A percentile compares a stretch with the other conserved stretches of the same genome.
phyloP scores from a whole-genome alignment of 2,888 invertebrate genomes.

The Mesoligia furuncula region DNA sequence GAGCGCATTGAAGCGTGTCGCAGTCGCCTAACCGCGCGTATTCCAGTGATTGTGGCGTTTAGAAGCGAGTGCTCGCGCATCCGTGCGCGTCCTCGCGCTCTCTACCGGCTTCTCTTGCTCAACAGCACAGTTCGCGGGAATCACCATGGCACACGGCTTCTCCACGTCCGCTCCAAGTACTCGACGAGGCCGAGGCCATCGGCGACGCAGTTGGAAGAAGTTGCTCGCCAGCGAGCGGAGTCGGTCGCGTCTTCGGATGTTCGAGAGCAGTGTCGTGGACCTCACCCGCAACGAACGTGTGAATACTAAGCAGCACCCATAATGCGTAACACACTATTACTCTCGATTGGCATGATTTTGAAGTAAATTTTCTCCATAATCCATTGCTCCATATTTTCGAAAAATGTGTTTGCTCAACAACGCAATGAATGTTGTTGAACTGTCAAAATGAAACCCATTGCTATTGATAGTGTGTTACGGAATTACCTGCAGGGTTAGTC shows the following conservation, averaged over 20 bases:
- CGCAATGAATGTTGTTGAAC: too few relatives aligned
- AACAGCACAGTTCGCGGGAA: conserved; percentile 8
- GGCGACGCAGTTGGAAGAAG: background rate
- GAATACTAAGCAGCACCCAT: background rate
- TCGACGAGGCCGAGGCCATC: background rate
- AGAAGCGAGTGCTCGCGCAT: conserved; percentile 5
- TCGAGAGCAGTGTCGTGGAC: conserved; percentile 4
- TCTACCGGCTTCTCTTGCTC: conserved; percentile 20
- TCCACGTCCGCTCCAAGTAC: background rate
- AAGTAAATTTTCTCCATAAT: too few relatives aligned
- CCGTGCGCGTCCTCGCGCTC: background rate
- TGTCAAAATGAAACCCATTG: too few relatives aligned
- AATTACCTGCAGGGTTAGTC: conserved; percentile 8
- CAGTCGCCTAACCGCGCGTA: background rate
- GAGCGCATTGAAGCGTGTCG: background rate
- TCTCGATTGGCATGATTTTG: too few relatives aligned
- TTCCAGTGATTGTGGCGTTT: background rate
- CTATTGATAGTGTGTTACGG: too few relatives aligned
- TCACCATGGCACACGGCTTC: background rate
- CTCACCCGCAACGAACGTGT: background rate
- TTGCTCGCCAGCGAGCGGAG: background rate
- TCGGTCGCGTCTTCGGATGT: background rate
- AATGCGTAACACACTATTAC: too few relatives aligned
- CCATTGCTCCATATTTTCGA: too few relatives aligned
- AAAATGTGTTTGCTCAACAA: too few relatives aligned